These are phyloP conservation scores for Pyrocephalus nanus DNA, from an alignment of 2,797 vertebrate species.

Conservation along the genomic window DNA sequence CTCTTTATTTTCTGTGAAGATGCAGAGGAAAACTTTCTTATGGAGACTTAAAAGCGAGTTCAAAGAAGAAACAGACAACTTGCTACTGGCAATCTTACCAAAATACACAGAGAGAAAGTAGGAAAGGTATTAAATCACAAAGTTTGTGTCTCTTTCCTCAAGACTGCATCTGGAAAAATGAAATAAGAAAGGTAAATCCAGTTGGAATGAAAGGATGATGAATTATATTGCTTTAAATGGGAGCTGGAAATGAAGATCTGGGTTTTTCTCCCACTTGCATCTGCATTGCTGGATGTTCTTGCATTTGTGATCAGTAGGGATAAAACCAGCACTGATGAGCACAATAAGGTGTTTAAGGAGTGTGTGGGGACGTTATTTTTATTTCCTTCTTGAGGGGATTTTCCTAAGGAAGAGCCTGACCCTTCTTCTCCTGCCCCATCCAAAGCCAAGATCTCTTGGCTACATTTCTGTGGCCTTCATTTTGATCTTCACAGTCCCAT, in stretches of 20 bases:
- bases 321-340: not conserved
- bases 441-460: not conserved
- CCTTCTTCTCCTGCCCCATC: not conserved
- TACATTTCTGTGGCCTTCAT: not conserved
- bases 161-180: not conserved
- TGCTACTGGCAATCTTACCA: not conserved
- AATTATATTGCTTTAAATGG: not conserved
- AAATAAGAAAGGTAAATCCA: not conserved
- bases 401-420: not conserved
- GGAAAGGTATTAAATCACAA: not conserved
- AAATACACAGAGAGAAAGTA: not conserved
- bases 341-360: not conserved
- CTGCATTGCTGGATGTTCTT: not conserved
- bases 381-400: not conserved
- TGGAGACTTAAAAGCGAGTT: not conserved
- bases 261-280: accelerated
- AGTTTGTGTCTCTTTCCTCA: not conserved
- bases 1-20: not conserved
- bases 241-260: not conserved
- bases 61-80: not conserved
- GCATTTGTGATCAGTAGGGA: not conserved
- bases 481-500: not conserved
- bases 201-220: not conserved
- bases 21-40: not conserved
- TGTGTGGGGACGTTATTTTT: not conserved